Percentiles rank a stretch among this genome's conserved stretches.
phyloP scores from a whole-genome alignment of 1,140 invertebrate genomes.

The Halyomorpha halys region DNA sequence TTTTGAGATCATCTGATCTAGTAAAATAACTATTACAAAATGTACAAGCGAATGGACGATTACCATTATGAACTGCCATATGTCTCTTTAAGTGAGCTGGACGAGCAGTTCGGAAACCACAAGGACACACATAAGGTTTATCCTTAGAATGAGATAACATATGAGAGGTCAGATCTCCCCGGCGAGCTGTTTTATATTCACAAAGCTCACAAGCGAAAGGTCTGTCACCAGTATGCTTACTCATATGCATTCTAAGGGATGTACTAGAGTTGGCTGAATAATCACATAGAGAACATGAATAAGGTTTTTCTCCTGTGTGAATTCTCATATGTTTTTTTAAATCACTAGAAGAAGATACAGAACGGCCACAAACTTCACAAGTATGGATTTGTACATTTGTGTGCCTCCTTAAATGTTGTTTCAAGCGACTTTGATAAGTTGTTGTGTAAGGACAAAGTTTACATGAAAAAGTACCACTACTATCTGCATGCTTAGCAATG shows the following conservation, averaged over 20 bases:
- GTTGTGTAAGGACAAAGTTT: neutral
- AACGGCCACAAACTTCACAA: conserved; percentile 11
- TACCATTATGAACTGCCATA: neutral
- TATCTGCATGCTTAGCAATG: neutral
- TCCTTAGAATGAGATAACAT: conserved; percentile 4
- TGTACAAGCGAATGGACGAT: conserved; percentile 1
- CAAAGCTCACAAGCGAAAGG: conserved; percentile 15
- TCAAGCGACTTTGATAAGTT: neutral
- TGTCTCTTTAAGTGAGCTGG: conserved; percentile 5
- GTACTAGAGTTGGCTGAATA: neutral
- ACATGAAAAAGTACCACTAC: neutral
- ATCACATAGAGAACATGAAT: neutral
- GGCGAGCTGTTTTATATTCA: neutral
- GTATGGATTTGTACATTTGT: neutral
- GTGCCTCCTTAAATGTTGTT: conserved; percentile 5
- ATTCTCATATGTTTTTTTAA: conserved; percentile 11
- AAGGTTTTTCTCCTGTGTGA: conserved; percentile 17
- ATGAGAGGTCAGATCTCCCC: neutral
- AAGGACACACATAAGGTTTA: conserved; percentile 1
- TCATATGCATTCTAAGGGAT: conserved; percentile 6
- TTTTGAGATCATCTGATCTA: neutral
- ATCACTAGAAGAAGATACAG: neutral
- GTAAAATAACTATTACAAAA: neutral
- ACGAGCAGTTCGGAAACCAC: conserved; percentile 1
- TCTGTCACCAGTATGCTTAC: conserved; percentile 13